A percentile compares a stretch with the other conserved stretches of the same genome.
phyloP scores from a whole-genome alignment of 2,113 vertebrate species.

The Acinonyx jubatus region DNA sequence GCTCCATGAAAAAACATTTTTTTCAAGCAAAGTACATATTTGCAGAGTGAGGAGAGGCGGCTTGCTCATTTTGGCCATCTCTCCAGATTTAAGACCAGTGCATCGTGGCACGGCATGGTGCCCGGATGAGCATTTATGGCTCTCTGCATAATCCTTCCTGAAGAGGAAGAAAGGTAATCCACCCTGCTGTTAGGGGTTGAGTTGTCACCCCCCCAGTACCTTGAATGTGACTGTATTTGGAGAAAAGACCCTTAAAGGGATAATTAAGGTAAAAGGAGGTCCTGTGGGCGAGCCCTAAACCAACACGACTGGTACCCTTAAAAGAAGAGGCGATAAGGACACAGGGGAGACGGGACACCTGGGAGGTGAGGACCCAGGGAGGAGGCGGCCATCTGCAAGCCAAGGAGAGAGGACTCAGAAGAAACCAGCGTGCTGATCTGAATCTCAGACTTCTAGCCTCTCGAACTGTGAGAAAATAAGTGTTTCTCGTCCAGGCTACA shows the following conservation, averaged over 20 bases:
- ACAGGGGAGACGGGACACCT: neutral
- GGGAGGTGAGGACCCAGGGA: neutral
- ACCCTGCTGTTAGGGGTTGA: neutral
- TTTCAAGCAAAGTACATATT: neutral
- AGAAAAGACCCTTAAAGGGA: neutral
- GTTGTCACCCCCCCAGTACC: neutral
- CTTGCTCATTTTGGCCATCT: neutral
- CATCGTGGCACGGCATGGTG: neutral
- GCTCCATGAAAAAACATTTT: neutral
- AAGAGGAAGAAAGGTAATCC: neutral
- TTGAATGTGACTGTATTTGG: neutral
- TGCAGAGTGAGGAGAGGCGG: neutral
- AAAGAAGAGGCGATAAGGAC: neutral
- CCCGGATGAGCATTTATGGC: accelerated
- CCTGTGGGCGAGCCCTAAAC: neutral
- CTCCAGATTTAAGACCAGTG: neutral
- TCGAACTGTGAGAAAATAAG: neutral
- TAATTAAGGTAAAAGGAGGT: neutral
- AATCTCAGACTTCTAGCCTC: neutral
- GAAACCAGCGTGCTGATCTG: neutral
- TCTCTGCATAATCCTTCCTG: neutral
- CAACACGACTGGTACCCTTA: neutral
- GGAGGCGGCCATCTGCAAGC: neutral
- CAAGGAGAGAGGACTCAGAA: neutral
- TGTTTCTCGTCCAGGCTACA: neutral